A percentile compares a stretch with the other conserved stretches of the same genome.
phyloP scores from a whole-genome alignment of 2,888 invertebrate species.

The Amiota minor region DNA sequence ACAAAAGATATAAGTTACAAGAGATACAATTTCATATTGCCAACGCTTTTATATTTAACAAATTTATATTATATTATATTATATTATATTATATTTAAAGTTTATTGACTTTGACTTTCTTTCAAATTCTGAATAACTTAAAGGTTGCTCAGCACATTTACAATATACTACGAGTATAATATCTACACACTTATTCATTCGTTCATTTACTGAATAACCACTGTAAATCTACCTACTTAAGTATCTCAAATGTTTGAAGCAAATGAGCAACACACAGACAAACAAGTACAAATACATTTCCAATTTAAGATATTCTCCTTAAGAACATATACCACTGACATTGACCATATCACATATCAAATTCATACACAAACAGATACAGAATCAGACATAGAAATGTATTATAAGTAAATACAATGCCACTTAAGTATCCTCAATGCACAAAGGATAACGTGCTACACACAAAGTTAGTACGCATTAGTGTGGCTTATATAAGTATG shows the following conservation, averaged over 20 bases:
- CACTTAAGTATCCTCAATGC: neutral
- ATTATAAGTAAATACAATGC: neutral
- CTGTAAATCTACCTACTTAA: conserved; percentile 1
- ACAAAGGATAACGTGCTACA: conserved; percentile 18
- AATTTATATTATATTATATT: too few species aligned
- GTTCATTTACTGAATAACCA: neutral
- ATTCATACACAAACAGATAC: neutral
- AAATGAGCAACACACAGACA: neutral
- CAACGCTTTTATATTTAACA: too few species aligned
- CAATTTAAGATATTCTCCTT: neutral
- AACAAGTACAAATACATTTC: neutral
- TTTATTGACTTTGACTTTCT: too few species aligned
- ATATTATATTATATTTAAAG: too few species aligned
- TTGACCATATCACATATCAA: conserved; percentile 15
- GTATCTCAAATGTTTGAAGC: neutral
- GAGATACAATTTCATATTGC: too few species aligned
- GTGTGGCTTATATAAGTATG: neutral
- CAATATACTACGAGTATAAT: neutral
- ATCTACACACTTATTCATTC: neutral
- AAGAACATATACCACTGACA: neutral
- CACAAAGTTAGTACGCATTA: neutral
- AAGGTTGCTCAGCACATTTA: neutral
- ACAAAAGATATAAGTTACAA: too few species aligned
- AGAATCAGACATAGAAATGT: neutral
- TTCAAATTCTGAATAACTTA: too few species aligned